Evolutionary conservation across 2,888 invertebrate genomes (phyloP), one percentile per base, ranked within the genome.

Genomic region (Venustoraphidia nigricollis): DNA sequence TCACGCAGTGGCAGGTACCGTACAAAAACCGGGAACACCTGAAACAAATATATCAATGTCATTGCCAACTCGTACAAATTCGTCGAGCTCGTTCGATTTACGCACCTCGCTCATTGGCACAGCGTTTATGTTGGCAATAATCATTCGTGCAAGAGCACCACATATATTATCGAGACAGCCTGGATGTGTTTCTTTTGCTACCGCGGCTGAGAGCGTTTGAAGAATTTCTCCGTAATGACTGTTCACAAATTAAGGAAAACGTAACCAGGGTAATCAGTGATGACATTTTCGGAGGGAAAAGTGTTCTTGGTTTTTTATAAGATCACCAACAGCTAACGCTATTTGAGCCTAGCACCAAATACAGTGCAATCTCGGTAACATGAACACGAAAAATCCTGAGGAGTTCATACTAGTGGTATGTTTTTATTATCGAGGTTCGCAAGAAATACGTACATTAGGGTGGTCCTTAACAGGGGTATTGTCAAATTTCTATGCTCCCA

Each of bases 131-230:
- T 84, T 81, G 2, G 76, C 73, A 37, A 78, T 67, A 45, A 88
- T 82, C 59, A 88, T 71, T 50, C 85, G 75, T 34, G 84, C 81
- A 46, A 85, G 71, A 36, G 86, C 83, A 45, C 83, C 87, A 62
- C 83, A 81, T 54, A 86, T 79, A 61, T 88, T 88, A 61, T 88
- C 88, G 50, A 82, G 66, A 5, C 79, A 79, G 38, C 81, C 71
- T 0, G 73, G 68, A 57, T 79, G 75, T n/a, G 70, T 67, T 64
- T 86, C 86, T 49, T 68, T 72, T 5, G 72, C 64, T 47, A 85
- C 71, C n/a, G 78, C 72, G 36, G 70, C 65, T 2, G 83, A 82
- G n/a, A 88, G 63, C 8, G 72, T 68, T 62, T 78, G 75, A 44
- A 88, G 64, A 53, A 87, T 78, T 47, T 74, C 70, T 35, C 73